Evolutionary conservation across 2,113 vertebrate genomes (phyloP).

Genomic region (Salvelinus alpinus): DNA sequence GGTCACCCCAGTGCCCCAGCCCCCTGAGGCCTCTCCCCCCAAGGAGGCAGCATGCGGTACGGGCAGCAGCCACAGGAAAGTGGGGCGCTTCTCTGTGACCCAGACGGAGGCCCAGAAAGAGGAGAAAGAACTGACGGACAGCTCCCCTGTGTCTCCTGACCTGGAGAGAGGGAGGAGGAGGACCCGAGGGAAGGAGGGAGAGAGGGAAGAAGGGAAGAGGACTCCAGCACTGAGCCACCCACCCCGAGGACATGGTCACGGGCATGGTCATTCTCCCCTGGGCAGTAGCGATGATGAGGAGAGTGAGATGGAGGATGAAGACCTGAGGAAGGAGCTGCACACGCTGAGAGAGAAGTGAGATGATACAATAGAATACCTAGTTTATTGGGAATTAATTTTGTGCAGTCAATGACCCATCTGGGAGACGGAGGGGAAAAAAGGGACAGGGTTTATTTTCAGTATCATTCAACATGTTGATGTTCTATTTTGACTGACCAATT

Average conservation of each 20-base stretch:
- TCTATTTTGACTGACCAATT: not conserved
- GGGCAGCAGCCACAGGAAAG: conserved; percentile 61
- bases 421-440: conserved; percentile 25
- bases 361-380: no score
- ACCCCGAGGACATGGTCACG: conserved; percentile 42
- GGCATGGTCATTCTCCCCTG: conserved; percentile 79
- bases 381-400: no score
- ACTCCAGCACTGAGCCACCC: conserved; percentile 46
- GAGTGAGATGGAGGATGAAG: conserved; percentile 86
- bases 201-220: conserved; percentile 67
- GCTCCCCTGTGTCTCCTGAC: conserved; percentile 68
- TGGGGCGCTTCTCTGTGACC: conserved; percentile 78
- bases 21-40: conserved; percentile 47
- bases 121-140: conserved; percentile 58
- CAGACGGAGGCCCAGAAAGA: conserved; percentile 62
- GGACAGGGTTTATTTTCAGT: not conserved
- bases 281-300: conserved; percentile 86
- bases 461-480: not conserved
- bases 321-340: conserved; percentile 83
- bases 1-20: conserved; percentile 81
- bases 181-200: conserved; percentile 64
- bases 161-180: conserved; percentile 65
- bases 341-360: conserved; percentile 85
- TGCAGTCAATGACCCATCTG: not conserved
- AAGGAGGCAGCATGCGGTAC: conserved; percentile 39